These are phyloP conservation scores for Arctopsyche grandis DNA, from an alignment of 1,140 invertebrate species.

Conservation along the genomic window DNA sequence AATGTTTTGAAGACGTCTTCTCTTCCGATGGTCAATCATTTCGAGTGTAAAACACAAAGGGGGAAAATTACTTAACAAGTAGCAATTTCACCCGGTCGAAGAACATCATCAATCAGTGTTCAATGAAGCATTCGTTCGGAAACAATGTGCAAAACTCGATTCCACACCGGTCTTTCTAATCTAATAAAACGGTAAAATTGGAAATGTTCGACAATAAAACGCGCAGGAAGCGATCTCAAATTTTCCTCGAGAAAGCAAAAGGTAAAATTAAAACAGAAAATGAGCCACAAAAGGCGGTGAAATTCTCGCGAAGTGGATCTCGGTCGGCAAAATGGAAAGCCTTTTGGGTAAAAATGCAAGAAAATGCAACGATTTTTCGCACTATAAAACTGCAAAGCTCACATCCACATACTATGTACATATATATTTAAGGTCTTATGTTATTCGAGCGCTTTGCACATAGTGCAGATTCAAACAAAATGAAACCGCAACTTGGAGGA, in stretches of 20 bases:
- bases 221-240: not conserved
- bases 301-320: too few relatives aligned
- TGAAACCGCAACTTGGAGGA: not conserved
- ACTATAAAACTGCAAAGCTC: not conserved
- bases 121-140: slow-evolving; percentile 9
- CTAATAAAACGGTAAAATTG: not conserved
- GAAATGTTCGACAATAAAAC: not conserved
- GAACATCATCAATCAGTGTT: slow-evolving; percentile 22
- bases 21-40: too few relatives aligned
- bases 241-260: not conserved
- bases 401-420: not conserved
- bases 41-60: too few relatives aligned
- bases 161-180: not conserved
- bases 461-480: not conserved
- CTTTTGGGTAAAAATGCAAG: too few relatives aligned
- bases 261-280: too few relatives aligned
- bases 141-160: slow-evolving; percentile 3
- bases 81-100: not conserved
- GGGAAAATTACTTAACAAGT: not conserved
- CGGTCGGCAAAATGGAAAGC: too few relatives aligned
- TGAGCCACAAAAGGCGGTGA: too few relatives aligned
- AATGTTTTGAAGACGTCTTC: slow-evolving; percentile 16
- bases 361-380: not conserved
- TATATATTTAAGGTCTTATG: not conserved
- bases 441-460: not conserved